Conservation (phyloP, 2,113 vertebrate species). For the Mastomys natalensis region DNA sequence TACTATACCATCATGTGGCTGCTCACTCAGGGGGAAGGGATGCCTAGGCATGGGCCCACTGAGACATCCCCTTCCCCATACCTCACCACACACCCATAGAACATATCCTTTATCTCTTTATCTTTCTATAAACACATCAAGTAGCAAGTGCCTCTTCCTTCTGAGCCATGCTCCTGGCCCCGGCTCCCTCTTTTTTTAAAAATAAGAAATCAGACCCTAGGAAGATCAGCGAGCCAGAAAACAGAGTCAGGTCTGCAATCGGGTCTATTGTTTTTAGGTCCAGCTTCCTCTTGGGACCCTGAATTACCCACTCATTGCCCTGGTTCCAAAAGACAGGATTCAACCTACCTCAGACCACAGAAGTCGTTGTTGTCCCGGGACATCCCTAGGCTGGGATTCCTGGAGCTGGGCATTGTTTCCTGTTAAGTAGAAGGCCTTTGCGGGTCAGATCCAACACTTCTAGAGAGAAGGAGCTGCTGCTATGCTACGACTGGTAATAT, state of each 20-base stretch:
- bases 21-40: no score
- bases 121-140: no score
- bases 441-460: not conserved
- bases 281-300: not conserved
- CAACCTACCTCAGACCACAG: not conserved
- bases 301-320: not conserved
- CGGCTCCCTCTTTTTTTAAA: not conserved
- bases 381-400: not conserved
- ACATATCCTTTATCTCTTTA: no score
- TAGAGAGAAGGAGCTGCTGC: not conserved
- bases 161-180: not conserved
- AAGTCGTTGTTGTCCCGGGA: not conserved
- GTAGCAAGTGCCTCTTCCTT: not conserved
- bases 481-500: accelerated
- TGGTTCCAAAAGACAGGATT: not conserved
- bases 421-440: not conserved
- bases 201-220: not conserved
- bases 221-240: not conserved
- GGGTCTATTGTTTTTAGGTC: not conserved
- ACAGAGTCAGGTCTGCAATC: not conserved
- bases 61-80: no score
- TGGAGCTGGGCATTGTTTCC: accelerated
- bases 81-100: no score
- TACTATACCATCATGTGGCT: no score
- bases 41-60: no score